A percentile compares a stretch with the other conserved stretches of the same genome.
These are phyloP conservation scores for Ischnus inquisitorius DNA, from an alignment of 2,888 invertebrate genomes.

Conservation along the genomic window DNA sequence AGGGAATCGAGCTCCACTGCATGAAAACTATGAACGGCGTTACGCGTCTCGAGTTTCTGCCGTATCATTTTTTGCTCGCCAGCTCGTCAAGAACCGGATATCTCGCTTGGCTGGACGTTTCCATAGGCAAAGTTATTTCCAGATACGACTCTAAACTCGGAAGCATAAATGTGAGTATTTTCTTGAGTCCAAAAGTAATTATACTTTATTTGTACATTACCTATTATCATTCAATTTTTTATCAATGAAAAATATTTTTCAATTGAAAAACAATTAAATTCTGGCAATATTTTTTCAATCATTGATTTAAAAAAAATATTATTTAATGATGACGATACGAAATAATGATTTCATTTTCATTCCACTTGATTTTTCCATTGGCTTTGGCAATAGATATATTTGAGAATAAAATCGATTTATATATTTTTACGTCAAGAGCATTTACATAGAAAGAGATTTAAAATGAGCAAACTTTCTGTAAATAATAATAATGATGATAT, in stretches of 20 bases:
- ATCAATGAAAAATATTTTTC: not conserved
- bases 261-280: not conserved
- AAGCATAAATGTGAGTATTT: constrained; percentile 87
- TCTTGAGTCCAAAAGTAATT: not conserved
- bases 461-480: too few species aligned
- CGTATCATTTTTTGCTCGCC: constrained; percentile 98
- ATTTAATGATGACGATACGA: too few species aligned
- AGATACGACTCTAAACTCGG: constrained; percentile 93
- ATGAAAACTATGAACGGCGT: constrained; percentile 94
- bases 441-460: too few species aligned
- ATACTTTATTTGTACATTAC: too few species aligned
- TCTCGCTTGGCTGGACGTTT: constrained; percentile 97
- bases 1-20: constrained; percentile 98
- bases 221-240: not conserved
- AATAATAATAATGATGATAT: not conserved
- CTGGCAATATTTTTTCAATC: too few species aligned
- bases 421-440: too few species aligned
- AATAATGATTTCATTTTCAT: too few species aligned
- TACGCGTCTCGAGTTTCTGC: constrained; percentile 95
- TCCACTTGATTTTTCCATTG: too few species aligned
- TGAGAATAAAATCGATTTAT: too few species aligned
- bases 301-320: too few species aligned
- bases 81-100: constrained; percentile 93
- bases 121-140: constrained; percentile 95
- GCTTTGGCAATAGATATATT: too few species aligned